Percentiles rank a stretch among this genome's conserved stretches.
These are phyloP conservation scores for Penaeus monodon DNA, from an alignment of 2,888 invertebrate species.

Conservation along the genomic window DNA sequence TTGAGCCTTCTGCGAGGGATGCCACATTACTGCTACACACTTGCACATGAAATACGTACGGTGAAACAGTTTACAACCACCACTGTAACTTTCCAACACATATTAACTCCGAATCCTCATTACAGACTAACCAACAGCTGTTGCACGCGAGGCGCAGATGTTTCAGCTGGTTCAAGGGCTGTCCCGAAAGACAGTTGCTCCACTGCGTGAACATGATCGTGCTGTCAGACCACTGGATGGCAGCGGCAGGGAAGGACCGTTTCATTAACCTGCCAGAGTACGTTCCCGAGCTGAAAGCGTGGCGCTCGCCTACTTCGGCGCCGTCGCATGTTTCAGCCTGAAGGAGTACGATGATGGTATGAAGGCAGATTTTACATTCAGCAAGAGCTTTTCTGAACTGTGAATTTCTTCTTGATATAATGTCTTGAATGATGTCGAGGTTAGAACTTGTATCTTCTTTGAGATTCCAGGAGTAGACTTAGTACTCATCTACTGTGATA, in stretches of 20 bases:
- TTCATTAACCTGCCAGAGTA: slow-evolving; percentile 52
- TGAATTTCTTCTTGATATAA: no score
- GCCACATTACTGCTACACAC: not conserved
- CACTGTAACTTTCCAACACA: no score
- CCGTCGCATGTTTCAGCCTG: slow-evolving; percentile 51
- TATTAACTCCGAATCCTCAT: not conserved
- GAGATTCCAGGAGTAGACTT: no score
- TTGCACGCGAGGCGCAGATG: slow-evolving; percentile 67
- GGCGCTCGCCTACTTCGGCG: slow-evolving; percentile 52
- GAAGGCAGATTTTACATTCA: not conserved
- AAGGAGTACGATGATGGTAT: slow-evolving; percentile 56
- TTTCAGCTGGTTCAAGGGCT: slow-evolving; percentile 67
- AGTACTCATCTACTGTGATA: no score
- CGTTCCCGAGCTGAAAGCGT: slow-evolving; percentile 45
- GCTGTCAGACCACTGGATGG: slow-evolving; percentile 68
- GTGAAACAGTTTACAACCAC: not conserved
- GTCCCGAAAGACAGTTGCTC: slow-evolving; percentile 66
- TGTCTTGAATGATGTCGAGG: no score
- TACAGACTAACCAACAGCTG: slow-evolving; percentile 42
- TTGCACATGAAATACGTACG: not conserved
- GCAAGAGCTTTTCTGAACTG: no score
- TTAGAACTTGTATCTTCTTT: no score
- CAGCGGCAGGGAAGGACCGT: slow-evolving; percentile 30
- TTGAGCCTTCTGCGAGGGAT: no score
- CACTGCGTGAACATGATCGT: slow-evolving; percentile 68